Evolutionary conservation across 2,888 invertebrate genomes (phyloP), one percentile per base, ranked within the genome.

Genomic region (Hydriomena furcata): DNA sequence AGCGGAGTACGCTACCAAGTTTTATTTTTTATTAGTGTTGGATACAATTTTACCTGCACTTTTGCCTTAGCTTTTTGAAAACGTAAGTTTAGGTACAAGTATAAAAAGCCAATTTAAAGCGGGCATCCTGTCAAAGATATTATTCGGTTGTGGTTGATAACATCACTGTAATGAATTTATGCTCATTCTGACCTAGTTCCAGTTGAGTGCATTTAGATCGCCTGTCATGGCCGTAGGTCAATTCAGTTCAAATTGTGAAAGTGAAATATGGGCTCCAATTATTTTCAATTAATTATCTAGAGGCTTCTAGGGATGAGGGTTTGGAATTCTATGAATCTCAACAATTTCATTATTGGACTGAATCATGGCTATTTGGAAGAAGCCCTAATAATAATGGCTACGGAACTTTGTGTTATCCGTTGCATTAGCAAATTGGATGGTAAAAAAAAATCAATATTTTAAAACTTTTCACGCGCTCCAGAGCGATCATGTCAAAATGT

Each of bases 121-220:
- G 20, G 10, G 43, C 40, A 41, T 53, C 34, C 50, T 48, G 34
- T 51, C 30, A 28, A 38, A 30, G 17, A 31, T 36, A 40, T 17
- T 37, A 44, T 52, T 12, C 35, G n/a, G 34, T 34, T 25, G 40
- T 46, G 42, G 50, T 58, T 52, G 66, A 66, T 67, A 70, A 55
- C 60, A 63, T 62, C 66, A 62, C 55, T 63, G 28, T 52, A 64
- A 71, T 76, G 73, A 77, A 79, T 82, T 73, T 77, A 82, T 79
- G 73, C 66, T 67, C 71, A 66, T 66, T 76, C 61, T 73, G 83
- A 76, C 79, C 82, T 63, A 82, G 66, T 76, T 81, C 66, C 61
- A 56, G 37, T 24, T 52, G 64, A 64, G 66, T 67, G 67, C 66
- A 69, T 73, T 74, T 74, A 74, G 69, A 81, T 77, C 73, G 66